Percentiles rank a stretch among this genome's conserved stretches.
Evolutionary conservation across 2,113 vertebrate species (phyloP).

Genomic region (Chloroceryle aenea): DNA sequence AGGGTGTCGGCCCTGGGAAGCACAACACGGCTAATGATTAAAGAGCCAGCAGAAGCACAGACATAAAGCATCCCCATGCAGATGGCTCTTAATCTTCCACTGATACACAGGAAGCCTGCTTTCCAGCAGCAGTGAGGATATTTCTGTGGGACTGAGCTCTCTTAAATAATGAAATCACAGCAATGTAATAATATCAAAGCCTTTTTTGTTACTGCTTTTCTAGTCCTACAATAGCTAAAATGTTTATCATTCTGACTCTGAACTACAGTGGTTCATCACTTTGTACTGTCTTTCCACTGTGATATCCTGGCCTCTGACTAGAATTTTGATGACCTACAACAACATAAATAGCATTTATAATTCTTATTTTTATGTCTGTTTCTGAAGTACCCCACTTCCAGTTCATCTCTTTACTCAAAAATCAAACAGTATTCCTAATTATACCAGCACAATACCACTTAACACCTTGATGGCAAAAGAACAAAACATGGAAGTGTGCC

Average conservation of each 20-base stretch:
- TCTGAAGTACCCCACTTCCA: neutral
- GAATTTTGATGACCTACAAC: neutral
- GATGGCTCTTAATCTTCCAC: neutral
- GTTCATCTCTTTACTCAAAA: neutral
- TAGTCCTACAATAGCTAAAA: neutral
- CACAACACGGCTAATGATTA: neutral
- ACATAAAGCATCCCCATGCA: neutral
- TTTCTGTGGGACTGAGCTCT: neutral
- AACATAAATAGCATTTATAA: neutral
- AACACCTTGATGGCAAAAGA: neutral
- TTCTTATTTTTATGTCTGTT: neutral
- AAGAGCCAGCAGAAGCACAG: constrained; percentile 2
- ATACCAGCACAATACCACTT: neutral
- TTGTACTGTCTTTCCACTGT: neutral
- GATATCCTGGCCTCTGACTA: neutral
- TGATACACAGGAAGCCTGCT: neutral
- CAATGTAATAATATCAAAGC: neutral
- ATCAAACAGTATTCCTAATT: neutral
- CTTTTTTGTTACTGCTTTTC: neutral
- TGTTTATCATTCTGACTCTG: neutral
- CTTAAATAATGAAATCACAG: neutral
- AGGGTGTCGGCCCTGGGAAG: constrained; percentile 20
- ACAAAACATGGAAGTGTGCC: fast-evolving
- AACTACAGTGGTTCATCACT: neutral
- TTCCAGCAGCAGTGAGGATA: neutral